A percentile compares a stretch with the other conserved stretches of the same genome.
phyloP scores from a whole-genome alignment of 2,888 invertebrate species.

The Aporophyla nigra region DNA sequence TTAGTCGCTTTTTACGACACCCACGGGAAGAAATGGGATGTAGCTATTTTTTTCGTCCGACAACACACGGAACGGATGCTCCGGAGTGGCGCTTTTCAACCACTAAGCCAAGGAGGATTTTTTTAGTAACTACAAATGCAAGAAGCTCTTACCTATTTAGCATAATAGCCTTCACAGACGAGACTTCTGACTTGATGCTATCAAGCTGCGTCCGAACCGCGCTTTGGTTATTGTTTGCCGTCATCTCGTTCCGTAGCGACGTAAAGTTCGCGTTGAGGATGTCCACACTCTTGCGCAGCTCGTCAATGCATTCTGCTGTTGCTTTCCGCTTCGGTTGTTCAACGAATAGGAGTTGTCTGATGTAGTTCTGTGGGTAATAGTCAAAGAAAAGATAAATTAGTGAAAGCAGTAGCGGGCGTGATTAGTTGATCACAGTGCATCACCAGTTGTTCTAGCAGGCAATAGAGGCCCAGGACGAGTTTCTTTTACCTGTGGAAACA shows the following conservation, averaged over 20 bases:
- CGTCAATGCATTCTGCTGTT: constrained; percentile 92
- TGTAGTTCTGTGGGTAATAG: constrained; percentile 78
- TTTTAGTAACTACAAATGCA: neutral
- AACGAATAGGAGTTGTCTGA: constrained; percentile 91
- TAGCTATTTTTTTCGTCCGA: too few species aligned
- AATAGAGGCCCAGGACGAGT: neutral
- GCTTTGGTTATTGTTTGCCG: constrained; percentile 86
- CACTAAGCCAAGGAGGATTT: neutral
- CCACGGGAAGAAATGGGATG: too few species aligned
- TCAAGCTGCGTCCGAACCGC: constrained; percentile 92
- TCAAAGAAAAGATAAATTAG: too few species aligned
- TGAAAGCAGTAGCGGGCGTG: neutral
- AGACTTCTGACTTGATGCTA: constrained; percentile 93
- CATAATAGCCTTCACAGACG: constrained; percentile 94
- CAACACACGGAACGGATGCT: too few species aligned
- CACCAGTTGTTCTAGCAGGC: neutral
- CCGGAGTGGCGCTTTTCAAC: neutral
- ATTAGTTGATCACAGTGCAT: neutral
- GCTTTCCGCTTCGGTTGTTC: constrained; percentile 91
- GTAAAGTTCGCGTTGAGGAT: constrained; percentile 92
- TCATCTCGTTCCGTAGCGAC: constrained; percentile 92
- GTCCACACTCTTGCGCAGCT: constrained; percentile 93
- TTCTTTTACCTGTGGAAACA: neutral
- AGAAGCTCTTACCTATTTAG: constrained; percentile 91
- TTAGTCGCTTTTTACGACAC: too few species aligned